Evolutionary conservation across 1,140 invertebrate species (phyloP).

Genomic region (Lasioglossum baleicum): DNA sequence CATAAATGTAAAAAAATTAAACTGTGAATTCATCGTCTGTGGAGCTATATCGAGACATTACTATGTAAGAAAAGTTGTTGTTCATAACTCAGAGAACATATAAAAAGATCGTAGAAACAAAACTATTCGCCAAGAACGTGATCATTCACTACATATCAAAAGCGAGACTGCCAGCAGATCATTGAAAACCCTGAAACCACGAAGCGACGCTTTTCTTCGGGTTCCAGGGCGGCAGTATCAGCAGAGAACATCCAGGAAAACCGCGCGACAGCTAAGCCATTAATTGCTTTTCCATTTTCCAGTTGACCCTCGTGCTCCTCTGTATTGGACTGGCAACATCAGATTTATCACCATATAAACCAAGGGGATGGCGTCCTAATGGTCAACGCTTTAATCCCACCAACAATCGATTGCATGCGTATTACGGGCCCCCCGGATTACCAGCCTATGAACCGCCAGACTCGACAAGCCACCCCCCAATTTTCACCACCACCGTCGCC

Average conservation of each 20-base stretch:
- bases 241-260: constrained; percentile 10
- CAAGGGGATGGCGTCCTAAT: constrained; percentile 72
- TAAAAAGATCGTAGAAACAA: too few species aligned
- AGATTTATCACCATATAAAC: constrained; percentile 62
- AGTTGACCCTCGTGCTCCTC: constrained; percentile 54
- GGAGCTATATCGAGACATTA: too few species aligned
- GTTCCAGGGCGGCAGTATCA: background rate
- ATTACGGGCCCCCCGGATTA: constrained; percentile 55
- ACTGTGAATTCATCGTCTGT: too few species aligned
- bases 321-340: constrained; percentile 60
- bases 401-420: constrained; percentile 57
- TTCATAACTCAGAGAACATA: too few species aligned
- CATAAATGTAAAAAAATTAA: too few species aligned
- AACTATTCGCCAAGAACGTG: too few species aligned
- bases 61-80: too few species aligned
- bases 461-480: constrained; percentile 53
- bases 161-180: too few species aligned
- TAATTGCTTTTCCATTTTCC: constrained; percentile 48
- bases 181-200: too few species aligned
- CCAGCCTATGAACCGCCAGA: constrained; percentile 63
- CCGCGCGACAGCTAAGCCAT: constrained; percentile 24
- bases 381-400: constrained; percentile 68
- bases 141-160: too few species aligned
- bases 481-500: constrained; percentile 52
- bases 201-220: too few species aligned